phyloP scores from a whole-genome alignment of 2,888 invertebrate genomes.

The Drosophila pullipes region DNA sequence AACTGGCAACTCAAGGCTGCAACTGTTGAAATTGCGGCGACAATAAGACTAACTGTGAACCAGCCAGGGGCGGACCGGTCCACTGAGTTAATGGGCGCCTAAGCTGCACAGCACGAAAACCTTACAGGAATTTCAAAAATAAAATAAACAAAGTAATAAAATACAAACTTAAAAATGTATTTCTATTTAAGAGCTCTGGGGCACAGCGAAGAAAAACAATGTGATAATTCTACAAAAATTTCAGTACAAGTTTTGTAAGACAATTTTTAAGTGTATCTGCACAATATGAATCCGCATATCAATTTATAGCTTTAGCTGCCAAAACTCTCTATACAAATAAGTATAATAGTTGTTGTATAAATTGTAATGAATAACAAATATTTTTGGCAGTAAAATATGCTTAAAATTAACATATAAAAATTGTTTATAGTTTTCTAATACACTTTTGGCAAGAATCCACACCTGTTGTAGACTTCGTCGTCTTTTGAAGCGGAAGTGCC shows the following conservation, averaged over 20 bases:
- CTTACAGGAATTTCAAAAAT: background rate
- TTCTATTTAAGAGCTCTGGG: background rate
- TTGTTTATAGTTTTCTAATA: background rate
- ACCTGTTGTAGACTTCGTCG: conserved; percentile 17
- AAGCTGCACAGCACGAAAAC: background rate
- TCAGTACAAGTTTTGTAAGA: background rate
- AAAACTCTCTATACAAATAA: too few relatives aligned
- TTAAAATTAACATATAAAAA: background rate
- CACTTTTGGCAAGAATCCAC: background rate
- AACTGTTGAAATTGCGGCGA: conserved; percentile 50
- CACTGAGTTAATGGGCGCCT: background rate
- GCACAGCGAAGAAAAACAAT: background rate
- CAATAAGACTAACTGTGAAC: conserved; percentile 38
- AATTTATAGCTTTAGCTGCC: too few relatives aligned
- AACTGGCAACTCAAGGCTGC: conserved; percentile 44
- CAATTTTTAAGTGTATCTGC: background rate
- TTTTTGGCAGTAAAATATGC: background rate
- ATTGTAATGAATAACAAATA: background rate
- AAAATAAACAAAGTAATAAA: background rate
- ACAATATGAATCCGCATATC: too few relatives aligned
- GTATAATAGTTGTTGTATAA: too few relatives aligned
- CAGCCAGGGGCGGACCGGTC: conserved; percentile 29
- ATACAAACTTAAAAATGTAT: background rate
- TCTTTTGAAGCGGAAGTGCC: conserved; percentile 53
- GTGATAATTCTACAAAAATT: background rate